These are phyloP conservation scores for Garrulus glandarius DNA, from an alignment of 2,797 vertebrate species.

Conservation along the genomic window DNA sequence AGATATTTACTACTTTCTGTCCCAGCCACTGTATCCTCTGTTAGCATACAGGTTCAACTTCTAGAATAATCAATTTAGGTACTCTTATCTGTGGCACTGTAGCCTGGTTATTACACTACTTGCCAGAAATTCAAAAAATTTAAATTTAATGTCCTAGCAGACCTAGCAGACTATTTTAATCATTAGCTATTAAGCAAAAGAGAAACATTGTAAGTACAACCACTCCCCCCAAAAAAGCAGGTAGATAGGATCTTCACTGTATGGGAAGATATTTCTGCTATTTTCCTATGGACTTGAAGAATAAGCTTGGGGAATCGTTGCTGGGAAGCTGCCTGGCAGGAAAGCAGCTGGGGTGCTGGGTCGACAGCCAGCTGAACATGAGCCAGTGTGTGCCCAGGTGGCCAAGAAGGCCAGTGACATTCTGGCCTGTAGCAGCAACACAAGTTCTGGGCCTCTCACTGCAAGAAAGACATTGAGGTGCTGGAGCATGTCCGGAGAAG, in stretches of 20 bases:
- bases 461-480: not conserved
- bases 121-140: not conserved
- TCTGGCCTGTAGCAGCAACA: not conserved
- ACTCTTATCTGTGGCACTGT: not conserved
- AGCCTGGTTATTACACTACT: not conserved
- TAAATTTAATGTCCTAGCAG: not conserved
- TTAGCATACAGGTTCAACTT: not conserved
- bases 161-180: not conserved
- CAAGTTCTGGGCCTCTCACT: not conserved
- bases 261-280: not conserved
- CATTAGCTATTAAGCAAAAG: not conserved
- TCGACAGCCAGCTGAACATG: not conserved
- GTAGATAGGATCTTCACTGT: not conserved
- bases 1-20: not conserved
- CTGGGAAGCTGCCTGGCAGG: not conserved
- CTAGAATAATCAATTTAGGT: not conserved
- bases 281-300: not conserved
- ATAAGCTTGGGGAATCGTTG: not conserved
- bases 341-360: not conserved
- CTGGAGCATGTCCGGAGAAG: fast-evolving
- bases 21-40: not conserved
- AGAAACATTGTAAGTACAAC: not conserved
- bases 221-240: not conserved
- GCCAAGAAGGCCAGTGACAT: not conserved
- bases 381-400: not conserved